A percentile compares a stretch with the other conserved stretches of the same genome.
phyloP scores from a whole-genome alignment of 2,797 vertebrate genomes.

The Phrynocephalus guinanensis region DNA sequence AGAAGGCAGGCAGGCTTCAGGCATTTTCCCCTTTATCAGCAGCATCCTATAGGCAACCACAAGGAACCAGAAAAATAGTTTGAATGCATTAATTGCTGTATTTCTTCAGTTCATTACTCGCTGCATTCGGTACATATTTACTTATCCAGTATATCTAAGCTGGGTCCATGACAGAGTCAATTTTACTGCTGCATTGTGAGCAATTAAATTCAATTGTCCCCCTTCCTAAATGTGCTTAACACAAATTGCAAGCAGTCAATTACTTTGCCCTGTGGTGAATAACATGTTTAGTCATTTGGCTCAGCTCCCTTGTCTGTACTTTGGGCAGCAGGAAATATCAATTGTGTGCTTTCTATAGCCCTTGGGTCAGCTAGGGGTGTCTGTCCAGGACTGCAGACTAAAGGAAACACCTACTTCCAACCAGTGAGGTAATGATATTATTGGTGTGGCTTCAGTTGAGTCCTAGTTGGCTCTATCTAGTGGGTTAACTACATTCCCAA shows the following conservation, averaged over 20 bases:
- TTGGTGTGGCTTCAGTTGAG: no score
- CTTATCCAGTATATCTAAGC: conserved; percentile 1
- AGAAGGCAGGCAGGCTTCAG: neutral
- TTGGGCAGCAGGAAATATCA: no score
- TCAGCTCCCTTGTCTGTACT: neutral
- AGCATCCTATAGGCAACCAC: neutral
- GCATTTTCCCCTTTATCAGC: neutral
- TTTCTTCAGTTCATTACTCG: neutral
- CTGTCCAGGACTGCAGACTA: no score
- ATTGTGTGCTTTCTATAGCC: no score
- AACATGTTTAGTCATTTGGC: neutral
- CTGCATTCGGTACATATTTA: neutral
- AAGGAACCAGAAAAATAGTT: neutral
- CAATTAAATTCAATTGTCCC: neutral
- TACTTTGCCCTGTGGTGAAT: neutral
- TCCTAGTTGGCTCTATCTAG: no score
- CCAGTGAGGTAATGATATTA: no score
- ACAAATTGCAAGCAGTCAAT: neutral
- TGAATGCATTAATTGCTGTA: neutral
- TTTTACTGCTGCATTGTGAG: neutral
- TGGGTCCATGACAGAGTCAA: neutral
- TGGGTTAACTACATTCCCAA: no score
- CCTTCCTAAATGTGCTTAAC: neutral
- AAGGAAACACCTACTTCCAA: no score
- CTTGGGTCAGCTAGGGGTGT: no score